Evolutionary conservation across 2,888 invertebrate species (phyloP).

Genomic region (Brachypterus glaber): DNA sequence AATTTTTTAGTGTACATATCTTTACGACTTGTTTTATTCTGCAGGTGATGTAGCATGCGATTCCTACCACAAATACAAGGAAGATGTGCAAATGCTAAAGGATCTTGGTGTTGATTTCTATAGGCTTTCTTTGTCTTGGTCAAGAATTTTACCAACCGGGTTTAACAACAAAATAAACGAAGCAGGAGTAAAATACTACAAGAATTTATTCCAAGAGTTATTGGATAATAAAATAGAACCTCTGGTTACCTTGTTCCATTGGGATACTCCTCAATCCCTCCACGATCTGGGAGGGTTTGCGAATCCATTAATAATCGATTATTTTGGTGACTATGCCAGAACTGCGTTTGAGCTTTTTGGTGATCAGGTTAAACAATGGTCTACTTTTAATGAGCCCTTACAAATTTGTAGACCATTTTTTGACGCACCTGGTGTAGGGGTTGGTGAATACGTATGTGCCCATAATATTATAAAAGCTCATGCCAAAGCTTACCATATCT

Average conservation of each 20-base stretch:
- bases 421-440: slow-evolving; percentile 43
- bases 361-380: slow-evolving; percentile 42
- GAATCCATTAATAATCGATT: slow-evolving; percentile 50
- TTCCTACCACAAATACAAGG: slow-evolving; percentile 53
- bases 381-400: slow-evolving; percentile 48
- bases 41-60: slow-evolving; percentile 57
- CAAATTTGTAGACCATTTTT: slow-evolving; percentile 31
- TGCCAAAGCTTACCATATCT: slow-evolving; percentile 52
- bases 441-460: slow-evolving; percentile 52
- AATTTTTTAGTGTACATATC: too few relatives aligned
- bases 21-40: too few relatives aligned
- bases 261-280: slow-evolving; percentile 25
- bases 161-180: slow-evolving; percentile 55
- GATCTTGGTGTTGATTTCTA: slow-evolving; percentile 44
- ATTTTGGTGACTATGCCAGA: slow-evolving; percentile 50
- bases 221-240: slow-evolving; percentile 45
- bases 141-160: slow-evolving; percentile 52
- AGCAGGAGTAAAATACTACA: slow-evolving; percentile 67
- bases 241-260: slow-evolving; percentile 53
- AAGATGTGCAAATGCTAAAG: slow-evolving; percentile 50
- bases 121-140: slow-evolving; percentile 23
- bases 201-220: slow-evolving; percentile 62
- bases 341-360: slow-evolving; percentile 44
- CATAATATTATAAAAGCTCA: slow-evolving; percentile 58
- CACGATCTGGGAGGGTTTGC: slow-evolving; percentile 55